These are phyloP conservation scores for Loripinus fragilis DNA, from an alignment of 2,888 invertebrate species.

Conservation along the genomic window DNA sequence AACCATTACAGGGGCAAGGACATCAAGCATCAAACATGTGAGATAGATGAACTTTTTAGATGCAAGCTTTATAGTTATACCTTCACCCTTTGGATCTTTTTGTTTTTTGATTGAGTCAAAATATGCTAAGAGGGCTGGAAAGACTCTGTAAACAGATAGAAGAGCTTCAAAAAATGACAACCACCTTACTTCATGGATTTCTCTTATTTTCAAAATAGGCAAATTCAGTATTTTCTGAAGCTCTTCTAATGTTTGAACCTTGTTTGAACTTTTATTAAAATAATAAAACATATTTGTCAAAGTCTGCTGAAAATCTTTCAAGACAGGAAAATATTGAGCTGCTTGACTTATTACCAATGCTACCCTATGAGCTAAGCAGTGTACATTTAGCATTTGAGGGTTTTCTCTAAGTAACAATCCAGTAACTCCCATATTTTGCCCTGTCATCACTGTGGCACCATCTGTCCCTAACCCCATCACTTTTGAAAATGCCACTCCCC, in stretches of 20 bases:
- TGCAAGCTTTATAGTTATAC: too few species aligned
- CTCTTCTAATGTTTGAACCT: neutral
- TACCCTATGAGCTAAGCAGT: conserved; percentile 29
- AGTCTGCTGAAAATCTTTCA: conserved; percentile 24
- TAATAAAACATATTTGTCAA: conserved; percentile 30
- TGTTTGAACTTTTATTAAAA: conserved; percentile 24
- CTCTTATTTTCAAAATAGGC: neutral
- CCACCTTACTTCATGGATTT: neutral
- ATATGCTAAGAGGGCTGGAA: neutral
- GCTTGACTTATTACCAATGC: conserved; percentile 26
- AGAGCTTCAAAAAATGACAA: neutral
- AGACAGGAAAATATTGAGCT: conserved; percentile 18
- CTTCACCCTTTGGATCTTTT: conserved; percentile 24
- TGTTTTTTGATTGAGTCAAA: conserved; percentile 12
- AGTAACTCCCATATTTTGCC: conserved; percentile 23
- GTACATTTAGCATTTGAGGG: conserved; percentile 27
- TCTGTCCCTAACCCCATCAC: conserved; percentile 27
- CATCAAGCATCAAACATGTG: too few species aligned
- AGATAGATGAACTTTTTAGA: too few species aligned
- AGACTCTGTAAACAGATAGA: neutral
- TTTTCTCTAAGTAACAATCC: conserved; percentile 29
- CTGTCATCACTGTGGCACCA: conserved; percentile 32
- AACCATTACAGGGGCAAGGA: too few species aligned
- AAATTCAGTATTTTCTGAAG: conserved; percentile 22
- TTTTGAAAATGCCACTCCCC: too few species aligned